Percentiles rank a stretch among this genome's conserved stretches.
Conservation (phyloP, 30 jellyfish, hydroid and myxozoan genomes). For the Aurelia aurita complex sp. Pacific region DNA sequence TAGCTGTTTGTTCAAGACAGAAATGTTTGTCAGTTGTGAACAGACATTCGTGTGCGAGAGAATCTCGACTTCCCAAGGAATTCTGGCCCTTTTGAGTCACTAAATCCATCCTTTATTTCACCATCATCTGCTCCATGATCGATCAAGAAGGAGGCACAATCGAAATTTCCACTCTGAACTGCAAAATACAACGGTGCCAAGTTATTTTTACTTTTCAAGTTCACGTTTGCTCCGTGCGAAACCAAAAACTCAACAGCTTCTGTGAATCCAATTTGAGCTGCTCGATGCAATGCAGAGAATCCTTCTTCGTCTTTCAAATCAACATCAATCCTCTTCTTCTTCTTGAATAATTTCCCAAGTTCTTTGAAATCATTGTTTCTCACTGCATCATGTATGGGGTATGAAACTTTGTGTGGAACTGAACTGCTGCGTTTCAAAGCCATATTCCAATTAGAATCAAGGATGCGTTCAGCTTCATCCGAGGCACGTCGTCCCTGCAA, state of each 20-base stretch:
- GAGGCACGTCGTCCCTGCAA: background rate
- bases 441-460: constrained; percentile 1
- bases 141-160: constrained; percentile 84
- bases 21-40: constrained; percentile 17
- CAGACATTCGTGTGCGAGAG: constrained; percentile 68
- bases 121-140: constrained; percentile 89
- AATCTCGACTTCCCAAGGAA: background rate
- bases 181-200: constrained; percentile 89
- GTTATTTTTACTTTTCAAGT: constrained; percentile 53
- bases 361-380: constrained; percentile 49
- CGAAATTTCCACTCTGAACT: constrained; percentile 85
- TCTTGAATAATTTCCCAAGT: constrained; percentile 44
- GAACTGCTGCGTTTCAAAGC: constrained; percentile 78
- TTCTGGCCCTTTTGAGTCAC: constrained; percentile 44
- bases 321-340: constrained; percentile 54
- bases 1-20: no score
- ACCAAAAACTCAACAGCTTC: constrained; percentile 81
- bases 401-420: constrained; percentile 61
- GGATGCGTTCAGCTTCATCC: background rate
- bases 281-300: constrained; percentile 82
- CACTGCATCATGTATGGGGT: constrained; percentile 70
- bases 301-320: constrained; percentile 79
- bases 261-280: constrained; percentile 75
- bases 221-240: constrained; percentile 85
- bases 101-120: constrained; percentile 81